Base-by-base conservation (phyloP, 2,797 vertebrate species). In the Arrhamphus sclerolepis region DNA sequence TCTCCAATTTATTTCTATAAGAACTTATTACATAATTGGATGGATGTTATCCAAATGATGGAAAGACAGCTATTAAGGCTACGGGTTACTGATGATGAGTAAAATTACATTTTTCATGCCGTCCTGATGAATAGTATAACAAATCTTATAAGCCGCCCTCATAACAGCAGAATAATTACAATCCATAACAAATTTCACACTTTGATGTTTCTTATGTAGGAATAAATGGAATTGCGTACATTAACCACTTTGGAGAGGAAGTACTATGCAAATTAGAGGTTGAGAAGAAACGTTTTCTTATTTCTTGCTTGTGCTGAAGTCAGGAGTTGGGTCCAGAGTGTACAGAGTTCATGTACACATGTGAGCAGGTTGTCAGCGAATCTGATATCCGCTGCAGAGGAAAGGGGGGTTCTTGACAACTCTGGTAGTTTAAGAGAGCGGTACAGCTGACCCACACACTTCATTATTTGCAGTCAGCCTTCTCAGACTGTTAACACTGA, bases 161-260 rank as follows among this genome's bases (percentile, higher is more conserved):
- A 56, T 62, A 60, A 69, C 67, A 51, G 54, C 56, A 62, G 76
- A 77, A 81, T 81, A 81, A 86, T 84, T 79, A 78, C 28, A 78
- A 72, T 70, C 72, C 74, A 82, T 80, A 73, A 66, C 60, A 57
- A 55, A 71, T 86, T 75, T 82, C 66, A 73, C 72, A 79, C 66
- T 57, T 54, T 63, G 55, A 65, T 78, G 61, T 83, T 83, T 74
- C 69, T 62, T 46, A 55, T 42, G 53, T 48, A n/a, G 61, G 29
- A 76, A 66, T 66, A 77, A 82, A 84, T 73, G 19, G 44, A 59
- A 70, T 21, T 22, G 31, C 41, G 59, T 43, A 49, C 63, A 69
- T 78, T 62, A 60, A 67, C 16, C 58, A 40, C 57, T 74, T 74
- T 20, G 48, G 28, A 60, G 11, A 40, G 66, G 67, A 76, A 80